Evolutionary conservation across 2,888 invertebrate species (phyloP).

Genomic region (Cerastis rubricosa): DNA sequence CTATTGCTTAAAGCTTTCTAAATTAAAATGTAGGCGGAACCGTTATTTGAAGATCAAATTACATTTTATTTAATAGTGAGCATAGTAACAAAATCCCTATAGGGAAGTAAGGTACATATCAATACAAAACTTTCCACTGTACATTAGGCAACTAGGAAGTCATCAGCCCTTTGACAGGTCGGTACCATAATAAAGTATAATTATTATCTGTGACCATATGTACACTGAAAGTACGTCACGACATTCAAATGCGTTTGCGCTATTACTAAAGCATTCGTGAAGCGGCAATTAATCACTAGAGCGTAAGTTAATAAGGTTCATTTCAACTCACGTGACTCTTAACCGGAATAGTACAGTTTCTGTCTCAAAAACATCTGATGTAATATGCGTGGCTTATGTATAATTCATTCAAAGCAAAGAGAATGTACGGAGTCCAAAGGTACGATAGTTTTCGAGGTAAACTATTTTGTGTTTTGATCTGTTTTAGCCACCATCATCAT

Average conservation of each 20-base stretch:
- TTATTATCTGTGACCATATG: conserved; percentile 11
- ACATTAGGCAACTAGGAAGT: conserved; percentile 52
- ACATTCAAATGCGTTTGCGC: conserved; percentile 42
- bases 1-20: conserved; percentile 15
- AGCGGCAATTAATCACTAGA: conserved; percentile 48
- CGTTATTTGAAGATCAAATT: conserved; percentile 21
- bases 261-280: conserved; percentile 15
- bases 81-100: conserved; percentile 3
- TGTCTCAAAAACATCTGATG: conserved; percentile 53
- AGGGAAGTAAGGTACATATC: not conserved
- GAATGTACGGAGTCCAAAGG: conserved; percentile 36
- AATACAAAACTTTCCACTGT: conserved; percentile 25
- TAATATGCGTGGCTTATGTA: conserved; percentile 43
- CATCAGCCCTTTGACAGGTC: conserved; percentile 36
- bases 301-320: conserved; percentile 44
- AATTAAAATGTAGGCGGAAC: conserved; percentile 22
- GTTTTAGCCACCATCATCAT: not conserved
- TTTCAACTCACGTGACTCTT: conserved; percentile 17
- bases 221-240: conserved; percentile 23
- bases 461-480: conserved; percentile 8
- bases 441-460: conserved; percentile 35
- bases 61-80: conserved; percentile 13
- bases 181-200: conserved; percentile 19
- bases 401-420: conserved; percentile 52
- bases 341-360: conserved; percentile 41